Conservation (phyloP, 2,888 invertebrate species). For the Atherix ibis region DNA sequence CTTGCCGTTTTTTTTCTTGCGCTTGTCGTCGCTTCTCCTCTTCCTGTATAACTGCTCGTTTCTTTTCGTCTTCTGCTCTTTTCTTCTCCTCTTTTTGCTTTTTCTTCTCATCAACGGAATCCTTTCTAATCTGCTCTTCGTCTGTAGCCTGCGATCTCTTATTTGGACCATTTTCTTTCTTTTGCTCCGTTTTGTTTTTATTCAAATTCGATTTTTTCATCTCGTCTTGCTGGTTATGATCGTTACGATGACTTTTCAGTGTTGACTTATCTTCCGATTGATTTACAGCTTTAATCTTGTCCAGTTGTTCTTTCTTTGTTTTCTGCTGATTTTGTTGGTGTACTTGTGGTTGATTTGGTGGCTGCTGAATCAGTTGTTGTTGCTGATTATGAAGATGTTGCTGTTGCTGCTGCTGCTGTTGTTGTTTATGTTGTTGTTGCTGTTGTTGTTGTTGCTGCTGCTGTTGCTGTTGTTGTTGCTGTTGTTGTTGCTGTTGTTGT, state of each 20-base stretch:
- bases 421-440: no score
- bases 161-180: no score
- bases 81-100: slow-evolving; percentile 26
- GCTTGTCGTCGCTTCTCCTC: slow-evolving; percentile 26
- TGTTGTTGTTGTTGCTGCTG: slow-evolving; percentile 3
- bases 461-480: slow-evolving; percentile 6
- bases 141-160: no score
- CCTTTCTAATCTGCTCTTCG: slow-evolving; percentile 23
- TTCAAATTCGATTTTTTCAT: no score
- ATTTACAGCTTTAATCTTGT: no score
- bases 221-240: no score
- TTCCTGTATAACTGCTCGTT: slow-evolving; percentile 16
- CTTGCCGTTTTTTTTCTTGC: slow-evolving; percentile 26
- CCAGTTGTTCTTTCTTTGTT: slow-evolving; percentile 1
- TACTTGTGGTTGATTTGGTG: no score
- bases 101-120: slow-evolving; percentile 23
- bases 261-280: slow-evolving; percentile 8
- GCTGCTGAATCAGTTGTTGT: slow-evolving; percentile 5
- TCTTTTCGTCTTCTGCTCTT: slow-evolving; percentile 21
- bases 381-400: slow-evolving; percentile 6
- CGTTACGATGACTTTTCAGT: no score
- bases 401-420: slow-evolving; percentile 3
- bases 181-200: no score
- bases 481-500: slow-evolving; percentile 3
- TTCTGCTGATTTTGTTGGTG: slow-evolving; percentile 4